Evolutionary conservation across 2,888 invertebrate genomes (phyloP).

Genomic region (Argyresthia goedartella): DNA sequence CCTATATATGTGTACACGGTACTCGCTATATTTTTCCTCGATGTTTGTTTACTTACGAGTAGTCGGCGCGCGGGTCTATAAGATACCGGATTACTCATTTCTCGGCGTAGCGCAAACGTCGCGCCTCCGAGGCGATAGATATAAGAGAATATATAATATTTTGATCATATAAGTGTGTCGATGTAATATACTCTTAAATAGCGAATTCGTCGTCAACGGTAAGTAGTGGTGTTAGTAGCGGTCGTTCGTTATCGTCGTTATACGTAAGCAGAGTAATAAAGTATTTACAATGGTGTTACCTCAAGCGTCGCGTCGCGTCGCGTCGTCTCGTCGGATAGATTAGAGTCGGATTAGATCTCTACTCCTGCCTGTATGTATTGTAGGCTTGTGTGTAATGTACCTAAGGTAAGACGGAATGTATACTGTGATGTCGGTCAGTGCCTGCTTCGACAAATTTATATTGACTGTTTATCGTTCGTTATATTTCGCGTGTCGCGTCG

Average conservation of each 20-base stretch:
- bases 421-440: conserved; percentile 24
- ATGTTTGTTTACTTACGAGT: conserved; percentile 5
- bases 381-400: too few species aligned
- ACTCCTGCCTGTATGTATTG: too few species aligned
- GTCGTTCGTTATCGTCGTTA: conserved; percentile 12
- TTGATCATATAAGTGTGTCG: background rate
- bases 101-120: background rate
- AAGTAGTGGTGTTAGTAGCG: background rate
- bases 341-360: too few species aligned
- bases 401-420: conserved; percentile 15
- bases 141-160: background rate
- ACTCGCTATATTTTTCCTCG: too few species aligned
- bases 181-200: too few species aligned
- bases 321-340: too few species aligned
- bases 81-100: too few species aligned
- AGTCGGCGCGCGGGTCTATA: background rate
- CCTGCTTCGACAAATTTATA: too few species aligned
- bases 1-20: too few species aligned
- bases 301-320: conserved; percentile 17
- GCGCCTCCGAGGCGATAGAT: background rate
- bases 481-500: too few species aligned
- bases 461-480: too few species aligned
- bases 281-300: conserved; percentile 25
- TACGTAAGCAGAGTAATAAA: conserved; percentile 15
- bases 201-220: too few species aligned